Conservation (phyloP, 1,140 invertebrate genomes). For the Eriosoma lanigerum region DNA sequence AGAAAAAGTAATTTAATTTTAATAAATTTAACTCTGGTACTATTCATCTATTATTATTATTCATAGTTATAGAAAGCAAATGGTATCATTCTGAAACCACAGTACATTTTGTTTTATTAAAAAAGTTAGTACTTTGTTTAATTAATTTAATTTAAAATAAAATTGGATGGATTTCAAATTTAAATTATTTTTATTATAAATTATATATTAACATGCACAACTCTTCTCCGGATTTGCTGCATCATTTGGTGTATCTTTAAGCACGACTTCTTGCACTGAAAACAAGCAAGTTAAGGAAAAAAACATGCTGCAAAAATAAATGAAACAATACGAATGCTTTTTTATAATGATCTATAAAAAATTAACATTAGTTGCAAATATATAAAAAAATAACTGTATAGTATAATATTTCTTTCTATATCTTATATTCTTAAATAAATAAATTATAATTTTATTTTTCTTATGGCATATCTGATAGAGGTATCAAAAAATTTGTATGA, state of each 20-base stretch:
- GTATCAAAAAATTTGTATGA: too few species aligned
- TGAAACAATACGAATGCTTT: constrained; percentile 53
- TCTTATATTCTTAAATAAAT: too few species aligned
- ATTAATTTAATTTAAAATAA: constrained; percentile 19
- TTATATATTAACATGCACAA: constrained; percentile 78
- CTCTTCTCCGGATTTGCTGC: constrained; percentile 81
- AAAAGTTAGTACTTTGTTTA: constrained; percentile 12
- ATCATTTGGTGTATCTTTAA: constrained; percentile 93
- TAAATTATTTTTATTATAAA: constrained; percentile 26
- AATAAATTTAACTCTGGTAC: constrained; percentile 3
- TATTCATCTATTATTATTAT: constrained; percentile 6
- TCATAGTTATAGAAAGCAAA: not conserved
- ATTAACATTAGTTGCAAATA: too few species aligned
- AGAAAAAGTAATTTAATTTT: not conserved
- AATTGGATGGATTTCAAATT: constrained; percentile 27
- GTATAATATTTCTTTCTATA: too few species aligned
- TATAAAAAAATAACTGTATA: too few species aligned
- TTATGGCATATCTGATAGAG: too few species aligned
- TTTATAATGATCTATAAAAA: constrained; percentile 12
- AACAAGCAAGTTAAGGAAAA: constrained; percentile 67
- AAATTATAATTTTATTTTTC: too few species aligned
- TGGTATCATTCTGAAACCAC: not conserved
- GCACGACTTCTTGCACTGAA: constrained; percentile 93
- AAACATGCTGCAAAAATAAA: constrained; percentile 60
- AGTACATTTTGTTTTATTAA: not conserved